Evolutionary conservation across 2,888 invertebrate genomes (phyloP), one percentile per base, ranked within the genome.

Genomic region (Phyllotreta striolata): DNA sequence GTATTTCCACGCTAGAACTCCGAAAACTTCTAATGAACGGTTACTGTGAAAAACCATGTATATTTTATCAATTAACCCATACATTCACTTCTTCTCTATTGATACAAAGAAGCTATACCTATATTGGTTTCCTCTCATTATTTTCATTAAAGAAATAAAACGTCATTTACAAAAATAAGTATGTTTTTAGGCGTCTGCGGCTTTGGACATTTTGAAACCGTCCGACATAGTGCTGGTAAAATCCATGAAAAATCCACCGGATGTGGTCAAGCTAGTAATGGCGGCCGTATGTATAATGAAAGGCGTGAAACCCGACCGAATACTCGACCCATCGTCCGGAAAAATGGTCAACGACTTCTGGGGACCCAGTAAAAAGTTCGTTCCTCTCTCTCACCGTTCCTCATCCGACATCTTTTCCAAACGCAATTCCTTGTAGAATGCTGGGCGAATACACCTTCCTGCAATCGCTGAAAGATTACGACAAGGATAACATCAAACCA

Each of bases 281-380:
- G 91, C 92, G 8, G 93, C 92, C n/a, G 91, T 94, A n/a, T 94
- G 93, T 78, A 91, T 94, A 0, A 92, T 94, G 86, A 89, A 91
- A 80, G 90, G 89, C 68, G 84, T 93, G 52, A 88, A 88, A 72
- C 91, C 93, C 0, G 92, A 92, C 77, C 87, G 88, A 80, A 84
- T 92, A 43, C 89, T 88, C 14, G 92, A 93, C 81, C 89, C 91
- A 9, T 76, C 83, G 56, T 87, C 88, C 63, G 89, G 89, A 0
- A 85, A 85, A 76, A 88, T 89, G 85, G 87, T 89, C 6, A 80
- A 89, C 43, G 94, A 95, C 79, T 95, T 85, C 79, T 95, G 94
- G 95, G 91, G 90, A 1, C 93, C 94, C 0, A 92, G 93, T 74
- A 92, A 93, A 82, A 87, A 64, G 71, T 72, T 56, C 34, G 51